phyloP scores from a whole-genome alignment of 1,140 invertebrate genomes.

The Mizuhopecten yessoensis region DNA sequence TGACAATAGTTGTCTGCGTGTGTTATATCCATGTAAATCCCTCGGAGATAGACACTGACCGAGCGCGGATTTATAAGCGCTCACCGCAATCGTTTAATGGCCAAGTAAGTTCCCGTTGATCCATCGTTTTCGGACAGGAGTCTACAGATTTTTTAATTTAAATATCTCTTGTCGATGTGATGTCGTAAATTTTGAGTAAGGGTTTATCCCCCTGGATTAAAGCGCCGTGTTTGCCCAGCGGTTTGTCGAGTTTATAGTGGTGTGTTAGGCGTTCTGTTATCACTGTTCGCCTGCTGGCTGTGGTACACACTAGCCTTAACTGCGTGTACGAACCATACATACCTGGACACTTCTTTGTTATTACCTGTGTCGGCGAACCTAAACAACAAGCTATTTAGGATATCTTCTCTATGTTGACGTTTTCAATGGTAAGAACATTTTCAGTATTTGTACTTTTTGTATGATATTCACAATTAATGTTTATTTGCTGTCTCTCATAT shows the following conservation, averaged over 20 bases:
- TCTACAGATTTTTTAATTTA: conserved; percentile 36
- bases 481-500: no score
- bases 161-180: conserved; percentile 38
- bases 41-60: background rate
- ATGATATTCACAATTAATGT: no score
- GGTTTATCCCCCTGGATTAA: background rate
- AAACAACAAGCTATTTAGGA: background rate
- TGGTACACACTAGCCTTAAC: background rate
- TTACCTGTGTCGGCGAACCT: background rate
- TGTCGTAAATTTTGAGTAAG: conserved; percentile 37
- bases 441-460: no score
- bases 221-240: conserved; percentile 7
- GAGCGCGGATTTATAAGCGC: background rate
- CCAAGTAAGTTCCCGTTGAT: conserved; percentile 23
- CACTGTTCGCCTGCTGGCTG: background rate
- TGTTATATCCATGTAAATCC: background rate
- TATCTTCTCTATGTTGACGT: background rate
- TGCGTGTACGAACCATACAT: background rate
- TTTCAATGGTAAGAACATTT: background rate
- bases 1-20: conserved; percentile 25
- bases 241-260: background rate
- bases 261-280: background rate
- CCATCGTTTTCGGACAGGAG: conserved; percentile 24
- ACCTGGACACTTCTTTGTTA: background rate
- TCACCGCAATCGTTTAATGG: conserved; percentile 5